phyloP scores from a whole-genome alignment of 1,140 invertebrate species.

The Psilanteris sp. region DNA sequence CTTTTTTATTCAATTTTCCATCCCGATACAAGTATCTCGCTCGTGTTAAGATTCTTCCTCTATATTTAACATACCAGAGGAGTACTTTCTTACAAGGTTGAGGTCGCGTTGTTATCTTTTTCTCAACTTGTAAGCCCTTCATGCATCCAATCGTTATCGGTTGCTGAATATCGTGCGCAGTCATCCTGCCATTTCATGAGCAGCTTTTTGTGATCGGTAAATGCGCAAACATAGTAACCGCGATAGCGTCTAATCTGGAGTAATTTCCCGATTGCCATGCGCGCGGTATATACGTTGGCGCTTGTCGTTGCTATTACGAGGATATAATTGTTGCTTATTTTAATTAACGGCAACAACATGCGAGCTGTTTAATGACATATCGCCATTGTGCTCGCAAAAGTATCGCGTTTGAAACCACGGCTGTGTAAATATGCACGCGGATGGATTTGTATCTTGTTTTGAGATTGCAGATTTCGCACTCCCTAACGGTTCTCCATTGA shows the following conservation, averaged over 20 bases:
- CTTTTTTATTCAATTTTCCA: constrained; percentile 11
- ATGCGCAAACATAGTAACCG: constrained; percentile 7
- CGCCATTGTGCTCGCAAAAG: no score
- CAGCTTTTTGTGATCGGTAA: constrained; percentile 9
- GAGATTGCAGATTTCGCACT: no score
- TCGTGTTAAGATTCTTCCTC: constrained; percentile 29
- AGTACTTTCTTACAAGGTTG: constrained; percentile 39
- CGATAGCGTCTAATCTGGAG: constrained; percentile 25
- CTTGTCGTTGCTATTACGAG: no score
- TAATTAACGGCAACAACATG: no score
- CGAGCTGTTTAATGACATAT: no score
- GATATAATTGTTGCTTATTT: no score
- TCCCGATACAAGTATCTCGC: constrained; percentile 25
- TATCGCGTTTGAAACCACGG: no score
- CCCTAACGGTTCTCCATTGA: no score
- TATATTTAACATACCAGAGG: constrained; percentile 43
- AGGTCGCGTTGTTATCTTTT: constrained; percentile 41
- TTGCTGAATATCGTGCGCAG: constrained; percentile 29
- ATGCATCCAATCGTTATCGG: constrained; percentile 43
- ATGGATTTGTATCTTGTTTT: no score
- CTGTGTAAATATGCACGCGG: no score
- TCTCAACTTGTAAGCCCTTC: constrained; percentile 40
- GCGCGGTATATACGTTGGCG: no score
- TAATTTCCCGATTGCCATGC: constrained; percentile 33
- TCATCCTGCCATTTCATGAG: constrained; percentile 35